Evolutionary conservation across 2,113 vertebrate species (phyloP).

Genomic region (Nothocercus julius): DNA sequence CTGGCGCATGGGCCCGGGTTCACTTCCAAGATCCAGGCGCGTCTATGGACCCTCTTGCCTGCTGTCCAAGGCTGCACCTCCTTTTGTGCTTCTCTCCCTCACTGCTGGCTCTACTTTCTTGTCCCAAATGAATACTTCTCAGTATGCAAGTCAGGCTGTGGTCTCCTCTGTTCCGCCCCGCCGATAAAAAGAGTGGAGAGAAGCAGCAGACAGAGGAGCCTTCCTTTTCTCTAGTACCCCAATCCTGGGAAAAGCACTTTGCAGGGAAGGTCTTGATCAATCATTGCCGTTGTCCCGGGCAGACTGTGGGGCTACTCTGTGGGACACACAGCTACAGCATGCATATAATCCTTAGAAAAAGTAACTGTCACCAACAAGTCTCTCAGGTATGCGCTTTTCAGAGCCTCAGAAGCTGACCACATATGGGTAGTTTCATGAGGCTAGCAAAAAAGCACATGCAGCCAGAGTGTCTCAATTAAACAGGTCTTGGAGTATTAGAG

Average conservation of each 20-base stretch:
- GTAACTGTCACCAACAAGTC: not conserved
- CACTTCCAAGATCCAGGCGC: slow-evolving; percentile 12
- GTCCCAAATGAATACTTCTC: slow-evolving; percentile 44
- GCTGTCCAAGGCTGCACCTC: not conserved
- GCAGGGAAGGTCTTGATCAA: not conserved
- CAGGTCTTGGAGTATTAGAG: slow-evolving; percentile 14
- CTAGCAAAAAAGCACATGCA: slow-evolving; percentile 32
- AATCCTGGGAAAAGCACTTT: not conserved
- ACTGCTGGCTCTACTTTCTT: slow-evolving; percentile 31
- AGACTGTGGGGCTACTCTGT: not conserved
- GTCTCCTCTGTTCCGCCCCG: not conserved
- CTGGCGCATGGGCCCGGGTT: not conserved
- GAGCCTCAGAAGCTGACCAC: slow-evolving; percentile 18
- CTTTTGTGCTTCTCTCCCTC: slow-evolving; percentile 37
- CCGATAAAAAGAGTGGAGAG: slow-evolving; percentile 12
- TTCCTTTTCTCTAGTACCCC: slow-evolving; percentile 11
- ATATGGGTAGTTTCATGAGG: not conserved
- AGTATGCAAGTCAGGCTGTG: slow-evolving; percentile 59
- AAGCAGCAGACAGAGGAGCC: slow-evolving; percentile 19
- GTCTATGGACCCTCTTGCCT: not conserved
- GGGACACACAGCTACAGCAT: not conserved
- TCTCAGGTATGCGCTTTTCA: not conserved
- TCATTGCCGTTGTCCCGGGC: not conserved
- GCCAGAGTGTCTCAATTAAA: not conserved
- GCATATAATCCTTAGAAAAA: not conserved